Conservation (phyloP, 2,888 invertebrate genomes). For the Plebejus argus region DNA sequence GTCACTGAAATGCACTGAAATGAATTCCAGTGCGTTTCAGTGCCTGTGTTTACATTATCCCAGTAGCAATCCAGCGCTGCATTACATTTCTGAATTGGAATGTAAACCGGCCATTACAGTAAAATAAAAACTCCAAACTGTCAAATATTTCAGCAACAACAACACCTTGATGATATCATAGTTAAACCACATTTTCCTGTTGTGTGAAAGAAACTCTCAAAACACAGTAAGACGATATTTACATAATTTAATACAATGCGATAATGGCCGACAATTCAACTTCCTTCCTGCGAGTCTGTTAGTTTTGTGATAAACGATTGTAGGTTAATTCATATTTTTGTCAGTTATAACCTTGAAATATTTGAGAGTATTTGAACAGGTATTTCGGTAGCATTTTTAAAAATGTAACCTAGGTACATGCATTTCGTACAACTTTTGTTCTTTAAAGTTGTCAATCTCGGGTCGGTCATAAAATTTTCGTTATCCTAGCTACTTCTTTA, state of each 20-base stretch:
- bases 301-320: slow-evolving; percentile 23
- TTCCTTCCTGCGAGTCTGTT: slow-evolving; percentile 61
- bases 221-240: slow-evolving; percentile 17
- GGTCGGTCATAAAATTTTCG: too few relatives aligned
- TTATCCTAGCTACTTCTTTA: too few relatives aligned
- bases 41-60: too few relatives aligned
- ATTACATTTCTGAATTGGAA: too few relatives aligned
- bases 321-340: slow-evolving; percentile 6
- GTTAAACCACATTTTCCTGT: not conserved
- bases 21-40: too few relatives aligned
- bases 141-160: not conserved
- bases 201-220: slow-evolving; percentile 2
- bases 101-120: too few relatives aligned
- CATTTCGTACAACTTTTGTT: not conserved
- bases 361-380: not conserved
- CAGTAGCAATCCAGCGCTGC: too few relatives aligned
- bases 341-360: not conserved
- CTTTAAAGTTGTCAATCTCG: too few relatives aligned
- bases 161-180: not conserved
- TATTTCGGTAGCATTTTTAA: not conserved
- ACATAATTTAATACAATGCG: slow-evolving; percentile 41
- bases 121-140: not conserved
- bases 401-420: not conserved
- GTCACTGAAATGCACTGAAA: too few relatives aligned
- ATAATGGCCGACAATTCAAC: slow-evolving; percentile 65